Base-by-base conservation (phyloP, 2,797 vertebrate species). In the Naso thynnoides region DNA sequence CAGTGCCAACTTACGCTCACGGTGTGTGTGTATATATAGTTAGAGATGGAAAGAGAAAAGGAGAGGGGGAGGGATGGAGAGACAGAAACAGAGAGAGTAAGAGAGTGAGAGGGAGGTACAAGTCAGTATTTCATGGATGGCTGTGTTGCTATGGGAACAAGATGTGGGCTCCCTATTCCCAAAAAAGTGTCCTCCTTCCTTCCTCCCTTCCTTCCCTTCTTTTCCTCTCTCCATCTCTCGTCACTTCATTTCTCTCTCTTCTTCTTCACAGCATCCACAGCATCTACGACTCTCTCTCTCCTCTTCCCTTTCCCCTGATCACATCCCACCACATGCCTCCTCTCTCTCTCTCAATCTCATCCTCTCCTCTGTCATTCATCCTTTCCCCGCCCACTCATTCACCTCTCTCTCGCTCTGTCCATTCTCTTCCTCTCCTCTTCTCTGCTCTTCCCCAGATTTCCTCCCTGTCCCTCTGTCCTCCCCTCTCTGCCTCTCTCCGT, bases 141-240 rank as follows among this genome's bases (percentile, higher is more conserved):
- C 91, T 93, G 91, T 91, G 95, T 95, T 95, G 94, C 95, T 95
- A 95, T 95, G 94, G 95, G 93, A 95, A 95, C 94, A 93, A 93
- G 94, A 93, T 91, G 92, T 93, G 91, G 92, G 94, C 88, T 94
- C 91, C 86, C 87, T 93, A 91, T 94, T 90, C 93, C 93, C 87
- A 92, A 94, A 94, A 95, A 95, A 94, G 92, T 93, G 92, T 92
- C 89, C 90, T 94, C 89, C 85, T 90, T 93, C 89, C 89, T 89
- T 86, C 81, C 70, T 88, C 55, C 78, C 77, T 79, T 89, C 90
- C 76, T 84, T 85, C 73, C 78, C 56, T 86, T 85, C 73, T 72
- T 82, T 89, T 62, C 77, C 75, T 88, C 68, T 84, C 81, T 86
- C 70, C 18, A 18, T 85, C 73, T 84, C 78, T 74, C 86, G 86